A percentile compares a stretch with the other conserved stretches of the same genome.
phyloP scores from a whole-genome alignment of 2,797 vertebrate species.

The Myotis planiceps region DNA sequence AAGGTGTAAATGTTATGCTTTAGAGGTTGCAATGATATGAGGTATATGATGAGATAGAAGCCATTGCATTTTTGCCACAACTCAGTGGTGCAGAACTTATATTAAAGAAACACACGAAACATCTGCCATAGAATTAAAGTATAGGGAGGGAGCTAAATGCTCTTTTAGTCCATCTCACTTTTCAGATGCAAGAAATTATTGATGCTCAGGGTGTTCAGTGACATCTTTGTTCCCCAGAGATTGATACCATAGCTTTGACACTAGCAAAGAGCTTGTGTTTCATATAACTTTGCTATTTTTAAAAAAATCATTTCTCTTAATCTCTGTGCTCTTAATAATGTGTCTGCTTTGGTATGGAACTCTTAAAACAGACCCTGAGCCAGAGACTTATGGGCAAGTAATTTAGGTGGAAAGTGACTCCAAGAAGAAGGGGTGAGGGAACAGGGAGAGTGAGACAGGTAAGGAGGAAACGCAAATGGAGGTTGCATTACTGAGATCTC shows the following conservation, averaged over 20 bases:
- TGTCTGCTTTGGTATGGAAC: background rate
- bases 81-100: background rate
- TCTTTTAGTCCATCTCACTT: background rate
- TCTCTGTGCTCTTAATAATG: background rate
- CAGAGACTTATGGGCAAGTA: background rate
- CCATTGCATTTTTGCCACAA: background rate
- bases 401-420: background rate
- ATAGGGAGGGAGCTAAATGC: background rate
- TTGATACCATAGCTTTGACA: background rate
- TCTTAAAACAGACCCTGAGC: background rate
- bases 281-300: background rate
- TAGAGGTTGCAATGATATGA: background rate
- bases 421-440: background rate
- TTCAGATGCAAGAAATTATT: background rate
- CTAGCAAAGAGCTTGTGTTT: background rate
- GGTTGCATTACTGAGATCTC: background rate
- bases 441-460: background rate
- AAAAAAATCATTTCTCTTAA: background rate
- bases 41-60: background rate
- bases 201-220: background rate
- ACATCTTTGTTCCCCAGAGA: background rate
- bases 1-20: background rate
- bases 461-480: background rate
- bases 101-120: background rate
- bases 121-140: background rate